These are phyloP conservation scores for Rhea americana DNA, from an alignment of 2,113 vertebrate genomes.

Conservation along the genomic window DNA sequence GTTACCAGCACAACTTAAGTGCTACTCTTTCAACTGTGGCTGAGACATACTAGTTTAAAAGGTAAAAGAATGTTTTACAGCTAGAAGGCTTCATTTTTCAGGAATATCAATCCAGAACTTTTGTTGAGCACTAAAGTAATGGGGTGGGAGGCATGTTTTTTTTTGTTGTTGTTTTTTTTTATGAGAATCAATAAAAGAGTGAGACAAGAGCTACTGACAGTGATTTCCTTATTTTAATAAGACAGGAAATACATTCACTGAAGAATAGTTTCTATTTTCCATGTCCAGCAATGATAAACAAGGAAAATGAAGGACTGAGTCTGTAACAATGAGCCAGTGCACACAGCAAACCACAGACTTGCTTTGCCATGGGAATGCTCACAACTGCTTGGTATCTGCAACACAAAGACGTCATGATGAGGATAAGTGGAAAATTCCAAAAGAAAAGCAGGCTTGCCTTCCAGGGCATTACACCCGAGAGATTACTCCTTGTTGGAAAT, in stretches of 20 bases:
- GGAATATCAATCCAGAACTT: neutral
- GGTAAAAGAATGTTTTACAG: neutral
- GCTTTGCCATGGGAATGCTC: conserved; percentile 54
- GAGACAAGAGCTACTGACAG: neutral
- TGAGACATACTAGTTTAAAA: neutral
- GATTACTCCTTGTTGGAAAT: conserved; percentile 45
- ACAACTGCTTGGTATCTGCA: conserved; percentile 38
- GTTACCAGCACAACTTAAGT: neutral
- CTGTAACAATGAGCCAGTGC: conserved; percentile 6
- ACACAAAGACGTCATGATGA: conserved; percentile 4
- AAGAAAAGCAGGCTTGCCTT: conserved; percentile 41
- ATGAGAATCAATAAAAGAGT: neutral
- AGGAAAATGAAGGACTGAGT: conserved; percentile 49
- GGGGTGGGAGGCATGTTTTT: neutral
- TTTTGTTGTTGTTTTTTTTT: neutral
- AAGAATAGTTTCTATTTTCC: neutral
- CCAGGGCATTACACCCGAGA: conserved; percentile 52
- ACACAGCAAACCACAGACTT: conserved; percentile 42
- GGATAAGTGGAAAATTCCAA: conserved; percentile 61
- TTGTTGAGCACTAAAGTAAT: neutral
- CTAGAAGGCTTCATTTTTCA: neutral
- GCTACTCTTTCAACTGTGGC: neutral
- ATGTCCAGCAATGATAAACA: neutral
- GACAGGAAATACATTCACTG: conserved; percentile 7
- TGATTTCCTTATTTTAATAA: conserved; percentile 20